Evolutionary conservation across 2,888 invertebrate genomes (phyloP), one percentile per base, ranked within the genome.

Genomic region (Mythimna loreyi): DNA sequence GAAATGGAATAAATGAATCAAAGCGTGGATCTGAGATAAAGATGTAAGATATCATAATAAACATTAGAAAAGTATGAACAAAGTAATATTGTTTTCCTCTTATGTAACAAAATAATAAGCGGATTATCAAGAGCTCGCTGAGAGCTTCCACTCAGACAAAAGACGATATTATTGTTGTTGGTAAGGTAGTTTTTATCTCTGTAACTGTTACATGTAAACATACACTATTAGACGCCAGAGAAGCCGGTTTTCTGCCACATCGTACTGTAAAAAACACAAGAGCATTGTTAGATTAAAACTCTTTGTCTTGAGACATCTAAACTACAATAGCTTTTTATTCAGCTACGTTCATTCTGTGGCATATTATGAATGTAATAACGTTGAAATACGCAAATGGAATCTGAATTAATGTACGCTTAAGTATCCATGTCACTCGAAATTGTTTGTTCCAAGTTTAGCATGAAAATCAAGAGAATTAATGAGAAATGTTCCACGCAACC

Each of bases 141-240:
- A 63, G 62, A 68, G 65, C 65, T 64, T 58, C 55, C 28, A 61
- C 55, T 63, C 21, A 61, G 61, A 76, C 68, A 78, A 72, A 71
- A 74, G 64, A 57, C 58, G 50, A 58, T 77, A 68, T 65, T 66
- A 59, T 60, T 65, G 53, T 59, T 70, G 13, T 73, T 71, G 53
- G 43, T 67, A 55, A 28, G 47, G 73, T 66, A 64, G 73, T 67
- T 76, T 72, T 79, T 82, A 74, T 75, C 64, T 71, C 36, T 55
- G 56, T 57, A 52, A 53, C 47, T 56, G 23, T 43, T 72, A 67
- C 52, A 73, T 73, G 67, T 67, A 67, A 53, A 68, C 59, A 71
- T 62, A 56, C 40, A 82, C 33, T 63, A 72, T 70, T 65, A 72
- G 61, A 75, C 49, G 62, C 40, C 11, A 9, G 21, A 55, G 59